These are phyloP conservation scores for Sus scrofa DNA, from an alignment of 2,113 vertebrate species.

Conservation along the genomic window T2T-Sscrofa CM000817.6:83363501-83364000, in stretches of 20 bases:
- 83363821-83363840: background rate
- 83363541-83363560: background rate
- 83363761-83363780: too few species aligned
- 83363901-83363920: too few species aligned
- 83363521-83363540: constrained; percentile 1
- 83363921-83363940: too few species aligned
- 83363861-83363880: too few species aligned
- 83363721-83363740: too few species aligned
- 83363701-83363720: background rate
- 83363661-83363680: constrained; percentile 8
- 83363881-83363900: too few species aligned
- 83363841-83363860: too few species aligned
- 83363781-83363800: constrained; percentile 49
- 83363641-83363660: constrained; percentile 40
- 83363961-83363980: background rate
- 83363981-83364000: background rate
- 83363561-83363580: background rate
- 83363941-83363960: background rate
- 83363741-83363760: too few species aligned
- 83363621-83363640: background rate
- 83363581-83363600: background rate
- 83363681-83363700: background rate
- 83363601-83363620: background rate
- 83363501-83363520: background rate
- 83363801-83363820: constrained; percentile 25